Evolutionary conservation across 2,888 invertebrate genomes (phyloP).

Genomic region (Incurvaria masculella): DNA sequence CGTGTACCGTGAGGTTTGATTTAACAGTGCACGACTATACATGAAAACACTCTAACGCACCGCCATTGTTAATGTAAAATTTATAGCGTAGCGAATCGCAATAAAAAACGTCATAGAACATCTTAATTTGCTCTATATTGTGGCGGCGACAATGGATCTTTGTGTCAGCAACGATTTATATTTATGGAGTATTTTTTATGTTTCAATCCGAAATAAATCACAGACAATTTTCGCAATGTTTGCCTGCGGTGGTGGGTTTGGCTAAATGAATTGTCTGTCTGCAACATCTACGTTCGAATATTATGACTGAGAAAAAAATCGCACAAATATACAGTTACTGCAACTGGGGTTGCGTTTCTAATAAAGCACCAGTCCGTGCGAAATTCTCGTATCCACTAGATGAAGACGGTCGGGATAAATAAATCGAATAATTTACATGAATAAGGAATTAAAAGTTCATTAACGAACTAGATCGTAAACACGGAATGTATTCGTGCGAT

Average conservation of each 20-base stretch:
- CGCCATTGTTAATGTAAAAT: not conserved
- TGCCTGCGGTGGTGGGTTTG: not conserved
- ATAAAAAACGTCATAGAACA: not conserved
- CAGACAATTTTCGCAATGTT: not conserved
- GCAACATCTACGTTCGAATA: too few species aligned
- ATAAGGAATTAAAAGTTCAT: constrained; percentile 39
- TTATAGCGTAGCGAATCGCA: not conserved
- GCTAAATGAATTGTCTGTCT: not conserved
- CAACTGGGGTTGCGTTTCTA: too few species aligned
- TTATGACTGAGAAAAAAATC: not conserved
- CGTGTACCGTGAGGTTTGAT: too few species aligned
- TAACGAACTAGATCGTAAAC: constrained; percentile 42
- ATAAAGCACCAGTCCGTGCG: too few species aligned
- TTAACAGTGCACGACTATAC: not conserved
- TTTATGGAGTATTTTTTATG: not conserved
- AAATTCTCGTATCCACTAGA: too few species aligned
- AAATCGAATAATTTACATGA: constrained; percentile 32
- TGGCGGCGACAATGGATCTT: not conserved
- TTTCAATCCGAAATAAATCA: not conserved
- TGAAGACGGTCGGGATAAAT: too few species aligned
- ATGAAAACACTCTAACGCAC: not conserved
- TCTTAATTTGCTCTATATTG: not conserved
- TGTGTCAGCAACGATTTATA: not conserved
- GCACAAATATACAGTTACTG: not conserved
- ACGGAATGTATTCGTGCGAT: constrained; percentile 9